phyloP scores from a whole-genome alignment of 2,113 vertebrate genomes.

The Dissostichus mawsoni region DNA sequence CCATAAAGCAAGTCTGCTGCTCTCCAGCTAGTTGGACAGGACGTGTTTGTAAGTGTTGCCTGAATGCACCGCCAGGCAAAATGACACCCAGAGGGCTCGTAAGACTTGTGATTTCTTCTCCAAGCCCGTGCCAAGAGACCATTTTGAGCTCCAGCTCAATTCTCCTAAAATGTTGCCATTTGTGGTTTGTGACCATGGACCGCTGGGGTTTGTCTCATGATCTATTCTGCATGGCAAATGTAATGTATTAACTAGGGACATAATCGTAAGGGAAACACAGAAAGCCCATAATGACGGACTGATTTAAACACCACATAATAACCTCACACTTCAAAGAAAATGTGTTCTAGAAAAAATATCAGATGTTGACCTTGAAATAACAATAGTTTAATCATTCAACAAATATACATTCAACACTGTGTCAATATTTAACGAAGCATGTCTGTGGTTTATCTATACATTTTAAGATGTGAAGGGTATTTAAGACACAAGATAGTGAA shows the following conservation, averaged over 20 bases:
- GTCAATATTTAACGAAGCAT: not conserved
- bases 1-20: conserved; percentile 72
- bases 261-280: conserved; percentile 37
- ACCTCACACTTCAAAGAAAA: conserved; percentile 34
- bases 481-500: conserved; percentile 20
- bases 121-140: conserved; percentile 55
- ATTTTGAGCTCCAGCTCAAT: conserved; percentile 61
- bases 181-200: conserved; percentile 64
- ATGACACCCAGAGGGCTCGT: conserved; percentile 77
- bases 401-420: conserved; percentile 6
- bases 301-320: conserved; percentile 41
- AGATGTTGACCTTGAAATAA: not conserved
- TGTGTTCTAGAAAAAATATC: conserved; percentile 13
- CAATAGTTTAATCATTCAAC: conserved; percentile 13
- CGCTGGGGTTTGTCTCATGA: conserved; percentile 51
- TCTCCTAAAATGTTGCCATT: conserved; percentile 63
- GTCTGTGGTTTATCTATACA: not conserved
- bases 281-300: conserved; percentile 31
- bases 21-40: conserved; percentile 74
- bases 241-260: conserved; percentile 42
- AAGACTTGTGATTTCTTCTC: conserved; percentile 73
- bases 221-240: conserved; percentile 34
- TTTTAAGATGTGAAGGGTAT: conserved; percentile 12
- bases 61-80: conserved; percentile 73
- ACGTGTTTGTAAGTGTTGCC: conserved; percentile 78